Evolutionary conservation across 2,888 invertebrate species (phyloP).

Genomic region (Drosophila limbata): DNA sequence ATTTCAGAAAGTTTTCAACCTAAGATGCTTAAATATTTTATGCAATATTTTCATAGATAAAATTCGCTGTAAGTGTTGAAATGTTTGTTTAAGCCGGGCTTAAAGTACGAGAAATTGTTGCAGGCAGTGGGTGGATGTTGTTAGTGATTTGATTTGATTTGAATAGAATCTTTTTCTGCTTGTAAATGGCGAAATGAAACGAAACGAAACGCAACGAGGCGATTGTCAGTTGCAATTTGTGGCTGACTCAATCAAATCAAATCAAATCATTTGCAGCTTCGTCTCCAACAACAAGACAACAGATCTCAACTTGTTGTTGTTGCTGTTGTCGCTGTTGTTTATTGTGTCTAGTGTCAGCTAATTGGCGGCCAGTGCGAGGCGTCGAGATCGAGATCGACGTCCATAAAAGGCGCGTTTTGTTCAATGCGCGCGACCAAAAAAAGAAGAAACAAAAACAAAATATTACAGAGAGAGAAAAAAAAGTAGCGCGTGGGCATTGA

Average conservation of each 20-base stretch:
- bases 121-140: constrained; percentile 6
- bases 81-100: constrained; percentile 2
- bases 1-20: neutral
- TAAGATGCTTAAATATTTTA: neutral
- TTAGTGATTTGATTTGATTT: constrained; percentile 4
- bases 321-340: constrained; percentile 14
- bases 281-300: constrained; percentile 9
- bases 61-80: neutral
- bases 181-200: neutral
- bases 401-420: constrained; percentile 64
- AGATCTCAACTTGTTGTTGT: constrained; percentile 31
- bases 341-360: constrained; percentile 49
- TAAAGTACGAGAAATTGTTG: neutral
- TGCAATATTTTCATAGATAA: neutral
- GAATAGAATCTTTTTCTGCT: neutral
- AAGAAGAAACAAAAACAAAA: neutral
- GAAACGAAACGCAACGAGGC: neutral
- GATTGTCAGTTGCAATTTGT: constrained; percentile 22
- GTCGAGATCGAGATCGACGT: constrained; percentile 34
- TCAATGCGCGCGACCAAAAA: constrained; percentile 28
- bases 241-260: constrained; percentile 22
- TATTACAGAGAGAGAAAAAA: neutral
- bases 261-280: constrained; percentile 2
- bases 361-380: constrained; percentile 63
- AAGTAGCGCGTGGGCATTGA: constrained; percentile 41